Evolutionary conservation across 2,113 vertebrate genomes (phyloP).

Genomic region (Odontophorus gujanensis): DNA sequence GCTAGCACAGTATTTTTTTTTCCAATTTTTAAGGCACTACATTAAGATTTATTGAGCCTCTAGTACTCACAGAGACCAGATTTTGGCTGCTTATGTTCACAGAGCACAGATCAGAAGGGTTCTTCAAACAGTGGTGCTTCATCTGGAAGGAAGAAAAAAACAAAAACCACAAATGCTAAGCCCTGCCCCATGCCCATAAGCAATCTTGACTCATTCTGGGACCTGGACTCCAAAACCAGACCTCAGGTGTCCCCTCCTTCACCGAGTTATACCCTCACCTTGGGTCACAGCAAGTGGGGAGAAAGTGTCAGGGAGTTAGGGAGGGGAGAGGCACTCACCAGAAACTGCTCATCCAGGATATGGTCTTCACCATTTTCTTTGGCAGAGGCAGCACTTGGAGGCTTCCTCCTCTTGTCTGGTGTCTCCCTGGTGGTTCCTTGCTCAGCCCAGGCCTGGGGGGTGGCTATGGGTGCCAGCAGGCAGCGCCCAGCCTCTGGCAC

Average conservation of each 20-base stretch:
- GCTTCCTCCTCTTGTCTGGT: background rate
- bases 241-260: background rate
- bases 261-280: background rate
- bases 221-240: background rate
- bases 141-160: constrained; percentile 73
- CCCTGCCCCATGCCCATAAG: background rate
- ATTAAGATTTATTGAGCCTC: background rate
- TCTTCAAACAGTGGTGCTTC: constrained; percentile 76
- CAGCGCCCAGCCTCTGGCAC: constrained; percentile 77
- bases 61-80: constrained; percentile 78
- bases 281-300: background rate
- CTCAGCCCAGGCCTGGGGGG: constrained; percentile 31
- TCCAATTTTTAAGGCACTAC: background rate
- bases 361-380: background rate
- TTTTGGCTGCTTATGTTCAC: constrained; percentile 82
- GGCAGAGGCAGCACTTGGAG: background rate
- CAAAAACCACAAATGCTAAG: background rate
- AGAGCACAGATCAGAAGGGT: constrained; percentile 82
- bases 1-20: background rate
- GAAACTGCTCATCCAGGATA: constrained; percentile 72
- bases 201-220: background rate
- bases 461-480: constrained; percentile 70
- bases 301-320: background rate
- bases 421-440: background rate
- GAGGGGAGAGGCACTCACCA: constrained; percentile 67